A percentile compares a stretch with the other conserved stretches of the same genome.
Evolutionary conservation across 2,797 vertebrate species (phyloP).

Genomic region (Onychomys leucogaster): DNA sequence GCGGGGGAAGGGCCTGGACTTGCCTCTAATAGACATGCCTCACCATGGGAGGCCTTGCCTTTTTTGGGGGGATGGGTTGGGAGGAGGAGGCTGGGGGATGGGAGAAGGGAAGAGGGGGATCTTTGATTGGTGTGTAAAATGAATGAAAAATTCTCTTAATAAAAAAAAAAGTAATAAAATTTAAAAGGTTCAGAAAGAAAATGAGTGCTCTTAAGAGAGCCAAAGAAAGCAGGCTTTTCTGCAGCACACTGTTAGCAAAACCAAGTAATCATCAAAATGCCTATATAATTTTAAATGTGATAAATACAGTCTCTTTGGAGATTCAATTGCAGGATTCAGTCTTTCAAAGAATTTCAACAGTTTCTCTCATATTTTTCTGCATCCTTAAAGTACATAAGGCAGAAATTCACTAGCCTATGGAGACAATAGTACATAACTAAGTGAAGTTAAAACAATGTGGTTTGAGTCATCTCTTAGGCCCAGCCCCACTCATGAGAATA

Average conservation of each 20-base stretch:
- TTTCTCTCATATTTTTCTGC: neutral
- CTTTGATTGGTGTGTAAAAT: too few relatives aligned
- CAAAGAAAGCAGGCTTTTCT: constrained; percentile 16
- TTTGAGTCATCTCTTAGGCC: constrained; percentile 96
- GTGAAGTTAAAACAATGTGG: constrained; percentile 97
- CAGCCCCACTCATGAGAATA: constrained; percentile 95
- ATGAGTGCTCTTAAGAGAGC: neutral
- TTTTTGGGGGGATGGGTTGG: too few relatives aligned
- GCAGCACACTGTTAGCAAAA: constrained; percentile 48
- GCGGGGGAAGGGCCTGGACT: too few relatives aligned
- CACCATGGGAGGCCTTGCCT: too few relatives aligned
- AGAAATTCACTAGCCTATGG: constrained; percentile 84
- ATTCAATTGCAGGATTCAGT: constrained; percentile 9
- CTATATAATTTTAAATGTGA: constrained; percentile 46
- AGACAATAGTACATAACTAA: constrained; percentile 95
- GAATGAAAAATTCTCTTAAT: too few relatives aligned
- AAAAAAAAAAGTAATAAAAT: constrained; percentile 22
- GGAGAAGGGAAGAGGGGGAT: too few relatives aligned
- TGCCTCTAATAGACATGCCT: too few relatives aligned
- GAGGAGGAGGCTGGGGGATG: too few relatives aligned
- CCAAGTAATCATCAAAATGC: neutral
- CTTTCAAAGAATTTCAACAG: constrained; percentile 12
- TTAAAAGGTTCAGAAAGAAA: constrained; percentile 39
- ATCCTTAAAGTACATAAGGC: neutral
- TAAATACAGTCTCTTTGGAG: constrained; percentile 9